Conservation (phyloP, 1,140 invertebrate genomes). For the Solenopsis invicta region DNA sequence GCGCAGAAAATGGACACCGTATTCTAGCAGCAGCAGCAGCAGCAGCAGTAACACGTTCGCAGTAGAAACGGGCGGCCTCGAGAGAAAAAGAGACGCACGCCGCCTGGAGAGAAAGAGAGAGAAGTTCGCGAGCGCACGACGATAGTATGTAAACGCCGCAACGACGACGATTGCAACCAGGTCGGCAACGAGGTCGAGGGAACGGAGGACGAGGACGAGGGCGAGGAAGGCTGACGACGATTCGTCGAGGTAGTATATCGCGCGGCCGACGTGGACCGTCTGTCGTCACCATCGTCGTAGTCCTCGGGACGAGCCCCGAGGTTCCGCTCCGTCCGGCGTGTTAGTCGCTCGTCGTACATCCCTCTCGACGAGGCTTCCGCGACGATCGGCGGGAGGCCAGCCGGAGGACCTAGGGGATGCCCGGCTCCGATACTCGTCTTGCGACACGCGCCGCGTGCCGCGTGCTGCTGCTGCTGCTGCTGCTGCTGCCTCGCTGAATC, state of each 20-base stretch:
- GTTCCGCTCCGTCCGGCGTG: not conserved
- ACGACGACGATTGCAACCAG: not conserved
- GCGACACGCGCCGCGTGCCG: slow-evolving; percentile 70
- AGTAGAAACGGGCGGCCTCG: slow-evolving; percentile 47
- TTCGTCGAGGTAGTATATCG: not conserved
- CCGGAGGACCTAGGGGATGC: slow-evolving; percentile 63
- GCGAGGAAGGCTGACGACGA: not conserved
- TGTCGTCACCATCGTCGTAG: not conserved
- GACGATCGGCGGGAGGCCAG: too few relatives aligned
- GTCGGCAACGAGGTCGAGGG: not conserved
- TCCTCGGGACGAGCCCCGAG: not conserved
- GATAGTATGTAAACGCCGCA: slow-evolving; percentile 33
- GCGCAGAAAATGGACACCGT: slow-evolving; percentile 76
- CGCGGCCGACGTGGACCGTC: not conserved
- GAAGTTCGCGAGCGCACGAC: slow-evolving; percentile 47
- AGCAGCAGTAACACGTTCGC: slow-evolving; percentile 40
- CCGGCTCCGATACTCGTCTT: slow-evolving; percentile 65
- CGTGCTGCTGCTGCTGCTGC: too few relatives aligned
- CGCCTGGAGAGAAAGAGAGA: slow-evolving; percentile 35
- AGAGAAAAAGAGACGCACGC: slow-evolving; percentile 48
- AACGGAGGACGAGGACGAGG: slow-evolving; percentile 36
- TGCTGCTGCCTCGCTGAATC: slow-evolving; percentile 70
- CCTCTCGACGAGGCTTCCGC: too few relatives aligned
- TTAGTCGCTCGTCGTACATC: too few relatives aligned
- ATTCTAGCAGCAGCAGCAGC: slow-evolving; percentile 61